Evolutionary conservation across 1,140 invertebrate species (phyloP).

Genomic region (Philotrypesis tridentata): DNA sequence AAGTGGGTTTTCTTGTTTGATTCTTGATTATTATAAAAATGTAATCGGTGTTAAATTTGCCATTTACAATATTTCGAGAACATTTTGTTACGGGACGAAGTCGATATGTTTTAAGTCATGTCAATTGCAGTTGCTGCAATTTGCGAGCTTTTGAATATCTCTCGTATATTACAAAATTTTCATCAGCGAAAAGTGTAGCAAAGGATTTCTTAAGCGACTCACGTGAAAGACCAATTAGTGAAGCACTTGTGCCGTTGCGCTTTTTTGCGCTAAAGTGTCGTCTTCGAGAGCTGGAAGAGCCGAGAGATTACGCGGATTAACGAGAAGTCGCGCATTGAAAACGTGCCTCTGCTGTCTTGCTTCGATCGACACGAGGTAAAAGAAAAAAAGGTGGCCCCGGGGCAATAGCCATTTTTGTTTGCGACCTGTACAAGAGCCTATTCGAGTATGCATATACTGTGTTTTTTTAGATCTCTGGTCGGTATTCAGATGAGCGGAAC

Average conservation of each 20-base stretch:
- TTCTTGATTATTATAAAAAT: too few relatives aligned
- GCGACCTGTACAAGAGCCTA: not conserved
- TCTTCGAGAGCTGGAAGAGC: not conserved
- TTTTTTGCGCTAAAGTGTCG: not conserved
- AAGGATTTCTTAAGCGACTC: not conserved
- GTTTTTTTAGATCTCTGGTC: not conserved
- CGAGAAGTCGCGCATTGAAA: not conserved
- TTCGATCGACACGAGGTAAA: too few relatives aligned
- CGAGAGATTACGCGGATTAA: not conserved
- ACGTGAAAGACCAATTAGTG: too few relatives aligned
- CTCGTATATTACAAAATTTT: too few relatives aligned
- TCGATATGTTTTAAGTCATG: too few relatives aligned
- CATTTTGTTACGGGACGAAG: too few relatives aligned
- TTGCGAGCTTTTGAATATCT: too few relatives aligned
- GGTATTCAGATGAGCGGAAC: not conserved
- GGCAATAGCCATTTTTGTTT: not conserved
- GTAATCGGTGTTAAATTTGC: too few relatives aligned
- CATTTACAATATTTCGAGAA: too few relatives aligned
- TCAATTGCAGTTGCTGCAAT: too few relatives aligned
- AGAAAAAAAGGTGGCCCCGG: not conserved
- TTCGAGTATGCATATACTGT: not conserved
- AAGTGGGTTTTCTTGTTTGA: too few relatives aligned
- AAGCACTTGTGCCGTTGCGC: too few relatives aligned
- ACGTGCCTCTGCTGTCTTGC: not conserved
- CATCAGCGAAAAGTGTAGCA: not conserved